Evolutionary conservation across 1,140 invertebrate species (phyloP), one percentile per base, ranked within the genome.

Genomic region (Oedothorax gibbosus): DNA sequence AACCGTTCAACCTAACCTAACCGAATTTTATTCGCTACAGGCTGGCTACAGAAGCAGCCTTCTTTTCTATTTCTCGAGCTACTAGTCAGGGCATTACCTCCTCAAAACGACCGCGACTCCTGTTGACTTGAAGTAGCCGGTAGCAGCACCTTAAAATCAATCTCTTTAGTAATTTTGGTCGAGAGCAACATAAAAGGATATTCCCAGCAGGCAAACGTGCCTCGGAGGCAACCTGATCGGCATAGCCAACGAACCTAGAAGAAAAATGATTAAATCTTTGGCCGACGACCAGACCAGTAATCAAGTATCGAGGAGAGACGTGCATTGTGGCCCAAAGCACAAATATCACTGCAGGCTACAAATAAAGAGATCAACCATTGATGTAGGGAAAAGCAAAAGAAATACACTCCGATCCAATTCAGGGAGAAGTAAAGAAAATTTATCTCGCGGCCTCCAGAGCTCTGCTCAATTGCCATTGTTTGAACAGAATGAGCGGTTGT

Each of bases 241-340:
- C 77, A 79, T 79, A 79, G 65, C 50, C 64, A 79, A 79, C 53
- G 77, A 79, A 68, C 51, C 65, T 11, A 21, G 51, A 66, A 79
- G 77, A 79, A 79, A 79, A 79, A 79, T 79, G 77, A 79, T 79
- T 79, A 79, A 79, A 79, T 79, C 77, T 79, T 79, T 65, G n/a
- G 66, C 77, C 49, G 57, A 68, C 57, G 65, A 65, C 65, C 77
- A 79, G 66, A 53, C 49, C 68, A 79, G 77, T 79, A 79, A 79
- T 79, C 77, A 79, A 79, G 77, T 79, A 79, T 79, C 62, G 50
- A 56, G 57, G 64, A 79, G 68, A 35, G 77, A 79, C 77, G 77
- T 79, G 77, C 77, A 49, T 79, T 68, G 77, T 57, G 77, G 77
- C 64, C 77, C 65, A 66, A 79, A 79, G 77, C 65, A 68, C 64